These are phyloP conservation scores for Machimus rusticus DNA, from an alignment of 2,888 invertebrate species.

Conservation along the genomic window DNA sequence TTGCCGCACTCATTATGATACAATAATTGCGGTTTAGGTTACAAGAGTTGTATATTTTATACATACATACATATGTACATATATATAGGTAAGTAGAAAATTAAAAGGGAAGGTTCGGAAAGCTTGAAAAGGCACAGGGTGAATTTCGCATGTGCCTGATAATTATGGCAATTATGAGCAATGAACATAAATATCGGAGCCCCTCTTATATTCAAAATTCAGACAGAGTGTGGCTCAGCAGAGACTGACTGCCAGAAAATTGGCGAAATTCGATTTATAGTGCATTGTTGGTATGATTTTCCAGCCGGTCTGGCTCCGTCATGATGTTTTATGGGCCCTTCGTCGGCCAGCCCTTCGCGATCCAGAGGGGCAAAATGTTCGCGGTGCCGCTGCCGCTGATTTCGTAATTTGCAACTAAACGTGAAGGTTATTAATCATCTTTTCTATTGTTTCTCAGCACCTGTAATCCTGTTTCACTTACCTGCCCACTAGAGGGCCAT, in stretches of 20 bases:
- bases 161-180: constrained; percentile 14
- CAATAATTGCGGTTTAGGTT: background rate
- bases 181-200: background rate
- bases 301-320: background rate
- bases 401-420: background rate
- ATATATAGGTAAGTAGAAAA: no score
- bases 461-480: background rate
- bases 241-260: background rate
- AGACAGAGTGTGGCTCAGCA: background rate
- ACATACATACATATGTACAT: no score
- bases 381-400: background rate
- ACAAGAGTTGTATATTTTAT: background rate
- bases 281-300: background rate
- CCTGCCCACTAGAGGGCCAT: background rate
- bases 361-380: background rate
- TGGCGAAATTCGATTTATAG: background rate
- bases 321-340: background rate
- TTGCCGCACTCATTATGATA: background rate
- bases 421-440: background rate
- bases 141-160: background rate
- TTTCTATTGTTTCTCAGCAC: background rate
- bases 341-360: background rate
- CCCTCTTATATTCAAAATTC: background rate
- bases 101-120: background rate
- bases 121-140: background rate